Evolutionary conservation across 2,888 invertebrate genomes (phyloP), one percentile per base, ranked within the genome.

Genomic region (Orthosia incerta): DNA sequence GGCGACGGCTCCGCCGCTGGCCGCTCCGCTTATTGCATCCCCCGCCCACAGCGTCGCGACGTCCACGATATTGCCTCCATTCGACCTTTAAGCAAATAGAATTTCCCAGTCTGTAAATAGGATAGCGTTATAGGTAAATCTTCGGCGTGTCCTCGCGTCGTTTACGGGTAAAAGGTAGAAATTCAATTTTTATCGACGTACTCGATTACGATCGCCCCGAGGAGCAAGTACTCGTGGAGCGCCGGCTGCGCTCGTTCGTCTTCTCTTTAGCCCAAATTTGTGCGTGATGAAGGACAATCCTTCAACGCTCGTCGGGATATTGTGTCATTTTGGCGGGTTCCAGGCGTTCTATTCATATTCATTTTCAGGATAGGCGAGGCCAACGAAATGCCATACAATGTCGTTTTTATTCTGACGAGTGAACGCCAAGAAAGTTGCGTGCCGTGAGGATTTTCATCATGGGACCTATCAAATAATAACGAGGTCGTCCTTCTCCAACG

Each of bases 51-150:
- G 93, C 95, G 94, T 91, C 93, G 93, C 94, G 93, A 93, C 95
- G 95, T 93, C 95, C 95, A 93, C 95, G 94, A 94, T 96, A 96
- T 96, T 96, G 96, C 95, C 94, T 96, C 93, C 92, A 90, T 93
- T 94, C 95, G 94, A 94, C 95, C 95, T 95, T 94, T 95, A 96
- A 95, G 94, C 95, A 95, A 96, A 96, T 95, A 96, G 91, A 95
- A 95, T 95, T 94, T 94, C 92, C 93, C 88, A 95, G 93, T 91
- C 94, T 91, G 94, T 93, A 95, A 95, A 96, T 94, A 95, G 92
- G 91, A 94, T 92, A 92, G 92, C 91, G 89, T 93, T 94, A 90
- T 94, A 94, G 93, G 93, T 94, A 93, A 95, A 95, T 93, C 94
- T 92, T 89, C 87, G 87, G 87, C 89, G 86, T 91, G 90, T 90